phyloP scores from a whole-genome alignment of 2,113 vertebrate genomes.

The Egretta garzetta region DNA sequence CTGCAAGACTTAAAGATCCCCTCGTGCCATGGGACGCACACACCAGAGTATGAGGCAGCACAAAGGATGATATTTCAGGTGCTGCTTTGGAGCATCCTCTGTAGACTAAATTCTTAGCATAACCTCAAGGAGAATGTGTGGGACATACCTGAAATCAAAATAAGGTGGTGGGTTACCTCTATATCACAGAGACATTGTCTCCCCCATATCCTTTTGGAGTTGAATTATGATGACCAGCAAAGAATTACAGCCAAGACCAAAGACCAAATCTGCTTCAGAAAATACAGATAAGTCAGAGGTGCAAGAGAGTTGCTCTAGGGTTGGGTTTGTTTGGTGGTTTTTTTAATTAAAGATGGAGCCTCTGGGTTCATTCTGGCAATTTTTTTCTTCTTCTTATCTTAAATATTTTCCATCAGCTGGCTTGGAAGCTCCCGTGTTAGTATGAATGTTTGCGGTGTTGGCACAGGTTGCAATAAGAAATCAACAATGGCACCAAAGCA shows the following conservation, averaged over 20 bases:
- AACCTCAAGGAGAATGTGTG: neutral
- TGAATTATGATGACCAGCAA: neutral
- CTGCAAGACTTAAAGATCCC: neutral
- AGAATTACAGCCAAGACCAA: neutral
- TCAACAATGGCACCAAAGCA: neutral
- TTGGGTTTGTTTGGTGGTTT: neutral
- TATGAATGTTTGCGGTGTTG: slow-evolving; percentile 5
- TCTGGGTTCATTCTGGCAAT: neutral
- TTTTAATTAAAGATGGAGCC: neutral
- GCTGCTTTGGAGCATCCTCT: neutral
- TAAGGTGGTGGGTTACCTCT: neutral
- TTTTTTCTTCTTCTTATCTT: slow-evolving; percentile 3
- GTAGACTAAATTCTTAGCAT: neutral
- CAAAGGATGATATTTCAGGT: neutral
- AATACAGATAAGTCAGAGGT: neutral
- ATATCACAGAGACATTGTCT: neutral
- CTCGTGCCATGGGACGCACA: neutral
- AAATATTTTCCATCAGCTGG: neutral
- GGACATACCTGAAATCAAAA: neutral
- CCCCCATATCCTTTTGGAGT: neutral
- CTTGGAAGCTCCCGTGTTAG: neutral
- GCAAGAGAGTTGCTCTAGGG: neutral
- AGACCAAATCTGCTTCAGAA: neutral
- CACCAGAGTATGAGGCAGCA: neutral
- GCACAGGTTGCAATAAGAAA: neutral